Base-by-base conservation (phyloP, 2,113 vertebrate species). In the Leuciscus idus region DNA sequence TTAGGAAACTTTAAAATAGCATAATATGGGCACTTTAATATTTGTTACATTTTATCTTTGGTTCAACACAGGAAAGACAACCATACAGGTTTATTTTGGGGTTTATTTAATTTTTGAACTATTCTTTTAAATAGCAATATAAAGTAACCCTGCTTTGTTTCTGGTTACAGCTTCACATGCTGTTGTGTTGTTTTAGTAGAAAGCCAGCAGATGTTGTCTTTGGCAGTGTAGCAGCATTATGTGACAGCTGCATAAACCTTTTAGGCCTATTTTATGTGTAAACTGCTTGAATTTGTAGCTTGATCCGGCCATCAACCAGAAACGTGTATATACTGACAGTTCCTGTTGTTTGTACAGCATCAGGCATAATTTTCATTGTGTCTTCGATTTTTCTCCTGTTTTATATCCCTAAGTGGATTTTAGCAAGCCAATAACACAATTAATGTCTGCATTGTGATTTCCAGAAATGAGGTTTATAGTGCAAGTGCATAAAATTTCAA, bases 351-450 rank as follows among this genome's bases (percentile, higher is more conserved):
- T 73, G 23, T 59, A 57, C 61, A 82, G 46, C 23, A 66, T 81
- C 59, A 30, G 59, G 79, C 39, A 64, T 81, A 11, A 64, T 82
- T 82, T 70, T 82, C 28, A 36, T 52, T 15, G 46, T 64, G 46
- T 82, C 64, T 82, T 52, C 46, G 52, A 70, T 82, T 70, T 81
- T 82, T 70, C 43, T 48, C 19, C 80, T 33, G 28, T 68, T 82
- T 70, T 82, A 70, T 82, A 68, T 52, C 80, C 62, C 46, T 82
- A 82, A 52, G 48, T 82, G 62, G 80, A 70, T 82, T 70, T 82
- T 36, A 82, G 80, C 28, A 70, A 68, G 80, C 43, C 62, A 21
- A 82, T 82, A 82, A 80, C 46, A 82, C 62, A 82, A 66, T 82
- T 82, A 50, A 48, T 70, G 61, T 82, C 64, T 70, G 79, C 59